These are phyloP conservation scores for Colistium nudipinnis DNA, from an alignment of 2,113 vertebrate genomes.

Conservation along the genomic window DNA sequence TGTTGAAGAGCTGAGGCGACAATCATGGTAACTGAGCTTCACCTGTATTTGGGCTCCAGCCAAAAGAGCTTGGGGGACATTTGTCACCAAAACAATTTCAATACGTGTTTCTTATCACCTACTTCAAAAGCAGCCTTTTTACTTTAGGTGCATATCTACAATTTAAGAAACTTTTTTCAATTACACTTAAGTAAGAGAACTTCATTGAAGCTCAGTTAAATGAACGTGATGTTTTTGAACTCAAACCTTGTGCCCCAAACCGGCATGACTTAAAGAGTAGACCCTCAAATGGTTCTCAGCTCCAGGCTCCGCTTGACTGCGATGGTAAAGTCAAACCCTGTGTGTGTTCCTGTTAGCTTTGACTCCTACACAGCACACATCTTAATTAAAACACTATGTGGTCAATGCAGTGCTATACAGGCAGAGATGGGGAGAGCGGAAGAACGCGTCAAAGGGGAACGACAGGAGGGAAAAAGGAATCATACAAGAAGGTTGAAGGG, in stretches of 20 bases:
- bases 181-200: too few species aligned
- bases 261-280: not conserved
- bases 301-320: conserved; percentile 6
- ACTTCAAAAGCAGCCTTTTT: not conserved
- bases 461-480: conserved; percentile 13
- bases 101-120: not conserved
- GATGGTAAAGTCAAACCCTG: conserved; percentile 26
- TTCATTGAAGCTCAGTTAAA: not conserved
- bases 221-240: not conserved
- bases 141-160: not conserved
- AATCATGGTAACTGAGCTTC: not conserved
- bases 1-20: not conserved
- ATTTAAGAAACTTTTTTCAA: too few species aligned
- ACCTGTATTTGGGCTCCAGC: not conserved
- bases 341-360: conserved; percentile 23
- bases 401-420: conserved; percentile 45
- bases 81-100: not conserved
- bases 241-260: too few species aligned
- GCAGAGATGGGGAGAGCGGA: conserved; percentile 22
- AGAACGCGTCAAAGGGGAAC: not conserved
- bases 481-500: conserved; percentile 20
- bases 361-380: conserved; percentile 30
- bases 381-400: conserved; percentile 71
- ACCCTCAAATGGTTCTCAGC: not conserved
- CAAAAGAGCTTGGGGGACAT: not conserved